Conservation (phyloP, 2,888 invertebrate species). For the Litoditis marina region DNA sequence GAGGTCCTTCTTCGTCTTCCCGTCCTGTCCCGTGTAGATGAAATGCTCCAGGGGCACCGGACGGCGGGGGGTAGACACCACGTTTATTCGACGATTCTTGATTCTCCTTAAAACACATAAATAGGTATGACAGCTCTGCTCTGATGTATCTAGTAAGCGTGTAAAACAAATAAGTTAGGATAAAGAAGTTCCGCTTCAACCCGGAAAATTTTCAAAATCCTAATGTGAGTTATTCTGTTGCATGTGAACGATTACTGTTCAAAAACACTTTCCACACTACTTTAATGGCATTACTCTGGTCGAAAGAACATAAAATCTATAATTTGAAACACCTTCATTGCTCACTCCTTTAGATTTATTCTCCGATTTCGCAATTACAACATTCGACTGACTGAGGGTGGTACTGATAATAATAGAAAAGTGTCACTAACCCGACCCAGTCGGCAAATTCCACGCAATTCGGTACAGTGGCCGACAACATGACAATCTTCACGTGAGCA, state of each 20-base stretch:
- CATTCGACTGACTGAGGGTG: not conserved
- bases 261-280: too few species aligned
- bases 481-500: conserved; percentile 87
- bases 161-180: too few species aligned
- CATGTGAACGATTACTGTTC: too few species aligned
- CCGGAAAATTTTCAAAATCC: too few species aligned
- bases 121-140: too few species aligned
- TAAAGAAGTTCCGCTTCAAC: too few species aligned
- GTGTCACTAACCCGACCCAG: conserved; percentile 67
- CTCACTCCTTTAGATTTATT: conserved; percentile 2
- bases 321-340: not conserved
- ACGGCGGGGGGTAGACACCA: conserved; percentile 85
- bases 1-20: conserved; percentile 61
- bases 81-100: conserved; percentile 78
- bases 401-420: not conserved
- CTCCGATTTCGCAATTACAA: not conserved
- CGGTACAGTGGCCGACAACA: conserved; percentile 96
- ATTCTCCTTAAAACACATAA: conserved; percentile 63
- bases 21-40: conserved; percentile 66
- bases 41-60: conserved; percentile 94
- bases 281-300: too few species aligned
- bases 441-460: conserved; percentile 90
- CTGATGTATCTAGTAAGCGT: too few species aligned
- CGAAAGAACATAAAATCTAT: conserved; percentile 11
- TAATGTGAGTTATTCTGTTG: too few species aligned